Percentiles rank a stretch among this genome's conserved stretches.
phyloP scores from a whole-genome alignment of 2,113 vertebrate species.

The Pyxicephalus adspersus region DNA sequence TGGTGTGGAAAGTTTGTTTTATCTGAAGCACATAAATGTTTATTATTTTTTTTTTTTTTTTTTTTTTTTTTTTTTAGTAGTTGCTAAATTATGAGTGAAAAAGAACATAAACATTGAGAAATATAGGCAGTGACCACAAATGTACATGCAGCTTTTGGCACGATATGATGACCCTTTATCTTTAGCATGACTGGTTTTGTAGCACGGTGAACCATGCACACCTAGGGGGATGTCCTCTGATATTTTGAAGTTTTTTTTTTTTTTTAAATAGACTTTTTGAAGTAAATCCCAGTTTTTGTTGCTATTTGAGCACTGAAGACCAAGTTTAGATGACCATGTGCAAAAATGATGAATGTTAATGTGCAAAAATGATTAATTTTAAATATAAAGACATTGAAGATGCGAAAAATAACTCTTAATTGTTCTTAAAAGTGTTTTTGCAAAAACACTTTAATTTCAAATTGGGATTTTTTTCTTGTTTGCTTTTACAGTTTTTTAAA shows the following conservation, averaged over 20 bases:
- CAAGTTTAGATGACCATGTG: not conserved
- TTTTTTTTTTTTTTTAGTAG: not conserved
- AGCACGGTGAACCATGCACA: not conserved
- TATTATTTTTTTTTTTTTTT: not conserved
- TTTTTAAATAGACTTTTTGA: not conserved
- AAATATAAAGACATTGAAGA: too few relatives aligned
- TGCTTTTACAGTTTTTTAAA: too few relatives aligned
- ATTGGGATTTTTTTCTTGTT: too few relatives aligned
- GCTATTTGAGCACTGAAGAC: not conserved
- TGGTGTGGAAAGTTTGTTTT: not conserved
- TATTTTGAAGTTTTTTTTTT: not conserved
- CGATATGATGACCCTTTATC: not conserved
- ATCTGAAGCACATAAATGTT: not conserved
- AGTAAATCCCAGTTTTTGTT: not conserved
- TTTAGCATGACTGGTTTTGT: not conserved
- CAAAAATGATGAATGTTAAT: too few relatives aligned
- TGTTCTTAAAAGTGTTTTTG: too few relatives aligned
- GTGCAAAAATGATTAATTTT: too few relatives aligned
- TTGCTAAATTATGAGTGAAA: slow-evolving; percentile 25
- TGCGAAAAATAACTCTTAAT: too few relatives aligned
- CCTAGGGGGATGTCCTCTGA: not conserved
- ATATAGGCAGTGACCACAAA: slow-evolving; percentile 59
- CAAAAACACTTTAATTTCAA: too few relatives aligned
- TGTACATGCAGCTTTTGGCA: slow-evolving; percentile 55
- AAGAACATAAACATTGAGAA: slow-evolving; percentile 20